Evolutionary conservation across 2,797 vertebrate genomes (phyloP).

Genomic region (Podarcis lilfordi): DNA sequence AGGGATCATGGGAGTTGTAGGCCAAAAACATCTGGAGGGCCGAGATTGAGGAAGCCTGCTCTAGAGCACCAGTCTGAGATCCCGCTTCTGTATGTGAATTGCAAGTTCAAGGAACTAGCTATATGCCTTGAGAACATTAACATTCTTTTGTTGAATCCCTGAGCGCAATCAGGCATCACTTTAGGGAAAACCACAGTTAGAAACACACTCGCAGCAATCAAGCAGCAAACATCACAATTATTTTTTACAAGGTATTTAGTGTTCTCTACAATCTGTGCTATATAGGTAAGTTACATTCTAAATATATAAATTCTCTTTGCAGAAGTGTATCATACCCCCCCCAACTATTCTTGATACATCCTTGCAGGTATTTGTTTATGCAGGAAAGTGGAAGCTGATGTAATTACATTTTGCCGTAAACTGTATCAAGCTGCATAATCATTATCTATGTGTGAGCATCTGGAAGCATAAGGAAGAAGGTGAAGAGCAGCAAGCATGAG

Average conservation of each 20-base stretch:
- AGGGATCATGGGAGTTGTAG: too few species aligned
- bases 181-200: constrained; percentile 1
- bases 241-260: constrained; percentile 11
- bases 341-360: neutral
- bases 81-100: neutral
- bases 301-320: too few species aligned
- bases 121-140: neutral
- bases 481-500: constrained; percentile 15
- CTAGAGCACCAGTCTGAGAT: neutral
- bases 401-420: constrained; percentile 23
- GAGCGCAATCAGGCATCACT: neutral
- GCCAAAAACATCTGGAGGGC: too few species aligned
- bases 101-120: neutral
- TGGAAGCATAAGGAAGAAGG: constrained; percentile 22
- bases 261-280: neutral
- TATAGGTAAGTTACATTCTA: neutral
- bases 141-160: neutral
- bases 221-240: neutral
- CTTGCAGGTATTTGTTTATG: constrained; percentile 14
- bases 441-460: constrained; percentile 26
- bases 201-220: neutral
- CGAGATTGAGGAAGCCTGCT: too few species aligned
- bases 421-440: constrained; percentile 8
- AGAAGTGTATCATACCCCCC: neutral
- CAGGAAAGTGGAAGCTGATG: neutral